Base-by-base conservation (phyloP, 2,113 vertebrate genomes). In the Nasalis larvatus region DNA sequence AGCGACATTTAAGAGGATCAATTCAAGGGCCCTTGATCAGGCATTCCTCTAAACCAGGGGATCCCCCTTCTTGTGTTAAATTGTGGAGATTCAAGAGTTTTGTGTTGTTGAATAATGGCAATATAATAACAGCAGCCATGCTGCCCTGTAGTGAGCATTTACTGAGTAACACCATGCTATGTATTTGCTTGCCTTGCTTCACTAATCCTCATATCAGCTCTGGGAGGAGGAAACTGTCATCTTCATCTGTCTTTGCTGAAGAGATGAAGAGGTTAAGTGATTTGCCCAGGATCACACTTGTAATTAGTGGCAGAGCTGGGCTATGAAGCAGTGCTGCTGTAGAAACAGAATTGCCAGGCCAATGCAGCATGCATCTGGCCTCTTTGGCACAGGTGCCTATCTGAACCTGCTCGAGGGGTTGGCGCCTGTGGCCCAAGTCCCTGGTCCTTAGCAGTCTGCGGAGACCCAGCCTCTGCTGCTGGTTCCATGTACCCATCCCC, bases 291-390 rank as follows among this genome's bases (percentile, higher is more conserved):
- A 81, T 77, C 84, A 84, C 40, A 40, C 32, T 52, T 52, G 54
- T 47, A 82, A 76, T 92, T 54, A 96, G 92, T 68, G 56, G 42
- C 60, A 81, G 90, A 94, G 69, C 71, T 27, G 60, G 78, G 68
- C 83, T 96, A 56, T 20, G 49, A 66, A 60, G 73, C 74, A 25
- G 58, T 8, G 11, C 14, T 58, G 25, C 45, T 45, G 27, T 45
- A 54, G 42, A 45, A 58, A 60, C 23, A 18, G 81, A 56, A 45
- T 32, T 8, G 17, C 20, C 30, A n/a, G 13, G 66, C 40, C 78
- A 27, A 1, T 21, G 30, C 42, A 42, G 49, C 6, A 0, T 0
- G 17, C 45, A 14, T 58, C n/a, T 3, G 1, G 56, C 74, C 69
- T 58, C 35, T 42, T 76, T 52, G 87, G 74, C 11, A 32, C 7